Conservation (phyloP, 2,113 vertebrate genomes). For the Oryzias woworae region DNA sequence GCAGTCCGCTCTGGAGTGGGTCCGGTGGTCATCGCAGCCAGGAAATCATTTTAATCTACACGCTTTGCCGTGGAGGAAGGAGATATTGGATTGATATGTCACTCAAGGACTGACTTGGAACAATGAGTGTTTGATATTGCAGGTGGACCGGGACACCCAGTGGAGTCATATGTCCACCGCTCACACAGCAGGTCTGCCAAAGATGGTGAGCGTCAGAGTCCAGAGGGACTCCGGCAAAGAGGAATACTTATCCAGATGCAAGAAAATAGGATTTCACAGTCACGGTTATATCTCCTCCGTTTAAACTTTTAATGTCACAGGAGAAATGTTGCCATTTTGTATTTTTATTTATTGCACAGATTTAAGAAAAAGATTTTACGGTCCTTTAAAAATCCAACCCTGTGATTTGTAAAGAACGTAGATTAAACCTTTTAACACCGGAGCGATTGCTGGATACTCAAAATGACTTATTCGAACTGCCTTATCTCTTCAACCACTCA, state of each 20-base stretch:
- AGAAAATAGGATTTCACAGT: slow-evolving; percentile 1
- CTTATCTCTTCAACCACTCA: no score
- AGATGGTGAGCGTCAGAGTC: slow-evolving; percentile 20
- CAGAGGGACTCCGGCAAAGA: slow-evolving; percentile 8
- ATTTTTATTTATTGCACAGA: no score
- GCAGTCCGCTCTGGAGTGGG: slow-evolving; percentile 13
- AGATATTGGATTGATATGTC: slow-evolving; percentile 42
- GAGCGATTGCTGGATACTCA: no score
- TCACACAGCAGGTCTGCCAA: slow-evolving; percentile 32
- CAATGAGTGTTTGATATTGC: slow-evolving; percentile 49
- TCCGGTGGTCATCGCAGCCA: slow-evolving; percentile 14
- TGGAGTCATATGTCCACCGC: slow-evolving; percentile 46
- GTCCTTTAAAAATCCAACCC: no score
- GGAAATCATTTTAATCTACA: slow-evolving; percentile 46
- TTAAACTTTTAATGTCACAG: no score
- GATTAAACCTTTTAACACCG: no score
- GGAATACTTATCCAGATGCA: slow-evolving; percentile 39
- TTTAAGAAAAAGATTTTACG: no score
- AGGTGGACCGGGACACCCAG: slow-evolving; percentile 47
- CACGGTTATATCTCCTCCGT: background rate
- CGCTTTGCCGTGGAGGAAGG: slow-evolving; percentile 8
- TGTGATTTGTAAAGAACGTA: no score
- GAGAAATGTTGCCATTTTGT: no score
- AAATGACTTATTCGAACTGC: no score
- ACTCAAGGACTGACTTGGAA: slow-evolving; percentile 17